Evolutionary conservation across 2,113 vertebrate genomes (phyloP), one percentile per base, ranked within the genome.

Genomic region (Archocentrus centrarchus): DNA sequence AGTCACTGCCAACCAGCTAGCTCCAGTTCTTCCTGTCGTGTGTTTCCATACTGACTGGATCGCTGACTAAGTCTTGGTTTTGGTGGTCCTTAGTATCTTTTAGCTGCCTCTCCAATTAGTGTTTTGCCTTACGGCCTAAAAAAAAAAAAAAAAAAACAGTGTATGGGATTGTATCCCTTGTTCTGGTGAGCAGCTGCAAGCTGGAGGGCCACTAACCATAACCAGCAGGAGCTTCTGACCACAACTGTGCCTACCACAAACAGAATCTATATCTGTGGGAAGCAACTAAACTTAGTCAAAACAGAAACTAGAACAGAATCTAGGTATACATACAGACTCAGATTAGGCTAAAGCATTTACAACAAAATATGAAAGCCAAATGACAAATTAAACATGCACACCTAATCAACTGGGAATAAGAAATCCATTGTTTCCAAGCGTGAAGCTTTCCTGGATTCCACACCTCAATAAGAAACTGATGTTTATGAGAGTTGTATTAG

Each of bases 371-470:
- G 10, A 44, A 82, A 84, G 77, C 6, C 75, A 63, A 81, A 83
- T 50, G 66, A n/a, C 14, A 57, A 13, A 64, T 77, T 75, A 75
- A 68, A 85, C 22, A 77, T 0, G 61, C 61, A 84, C 22, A 11
- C n/a, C 17, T 68, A 84, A 88, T 59, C 83, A 78, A 75, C 35
- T 57, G 44, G 83, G 17, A 79, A 35, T 1, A 10, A 53, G 76
- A 47, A 70, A 86, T 70, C 37, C 13, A 73, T 22, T 24, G 5
- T 2, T 41, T 35, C 11, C 14, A 3, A 66, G 35, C 30, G 37
- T 44, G 17, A 24, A 85, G 58, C 39, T 22, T 55, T 66, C 10
- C 66, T 20, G 47, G 73, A 59, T 47, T 76, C 35, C n/a, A 77
- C 22, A 58, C 37, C 18, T 59, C 18, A 66, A 62, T 35, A 70